Evolutionary conservation across 2,888 invertebrate species (phyloP), one percentile per base, ranked within the genome.

Genomic region (Ariolimax columbianus): DNA sequence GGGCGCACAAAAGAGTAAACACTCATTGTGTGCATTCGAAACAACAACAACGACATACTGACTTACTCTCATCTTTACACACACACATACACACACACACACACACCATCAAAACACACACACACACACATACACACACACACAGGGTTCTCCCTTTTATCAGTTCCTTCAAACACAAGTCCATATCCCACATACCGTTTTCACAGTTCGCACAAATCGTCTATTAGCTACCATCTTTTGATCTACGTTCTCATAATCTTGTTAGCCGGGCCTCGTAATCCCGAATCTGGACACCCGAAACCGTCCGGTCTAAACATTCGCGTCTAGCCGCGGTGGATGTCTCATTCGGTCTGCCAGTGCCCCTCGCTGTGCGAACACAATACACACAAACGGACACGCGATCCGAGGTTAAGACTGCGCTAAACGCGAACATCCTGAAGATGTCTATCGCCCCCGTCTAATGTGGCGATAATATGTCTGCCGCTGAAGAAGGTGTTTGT

Each of bases 331-430:
- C 23, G 19, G 55, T 17, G 19, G 63, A 78, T 40, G 77, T 63
- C 77, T 78, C 63, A 63, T 17, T 78, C 14, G 2, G 59, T 23
- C 38, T 26, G 26, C 36, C 17, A 38, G 4, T 7, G 63, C 59
- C 14, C 59, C 77, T 63, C 51, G 33, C 77, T 26, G 36, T 38
- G 77, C 59, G 77, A 78, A 63, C 59, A 63, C n/a, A 78, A 78
- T 78, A 63, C 77, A 78, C 77, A 63, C 11, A 36, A 59, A 55
- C 38, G 77, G 59, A 78, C 63, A 78, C 26, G 0, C n/a, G 59
- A 78, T 63, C 59, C 77, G 2, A 0, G 59, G 77, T 17, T 7
- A 26, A 63, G 77, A 78, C 63, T 43, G 38, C n/a, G 3, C 77
- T 38, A 59, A 59, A n/a, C 59, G 59, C n/a, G 38, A 38, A 38